phyloP scores from a whole-genome alignment of 2,113 vertebrate genomes.

The Motacilla tschutschensis region DNA sequence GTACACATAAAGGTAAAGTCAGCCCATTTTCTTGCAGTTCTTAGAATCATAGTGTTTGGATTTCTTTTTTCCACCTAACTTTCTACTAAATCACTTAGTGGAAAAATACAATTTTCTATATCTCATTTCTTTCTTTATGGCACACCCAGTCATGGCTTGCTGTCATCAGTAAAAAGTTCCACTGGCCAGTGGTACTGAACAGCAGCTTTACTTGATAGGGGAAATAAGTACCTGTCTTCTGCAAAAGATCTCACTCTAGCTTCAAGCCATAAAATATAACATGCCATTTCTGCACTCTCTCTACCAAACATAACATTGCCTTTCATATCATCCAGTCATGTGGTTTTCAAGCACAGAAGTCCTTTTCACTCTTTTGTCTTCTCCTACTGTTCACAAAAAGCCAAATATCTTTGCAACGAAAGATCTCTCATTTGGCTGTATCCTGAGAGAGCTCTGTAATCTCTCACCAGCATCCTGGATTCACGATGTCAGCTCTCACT shows the following conservation, averaged over 20 bases:
- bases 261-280: background rate
- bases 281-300: background rate
- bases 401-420: background rate
- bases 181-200: background rate
- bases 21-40: background rate
- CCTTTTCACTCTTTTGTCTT: background rate
- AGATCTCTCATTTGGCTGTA: background rate
- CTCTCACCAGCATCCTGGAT: background rate
- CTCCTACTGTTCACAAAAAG: background rate
- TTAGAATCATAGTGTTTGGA: background rate
- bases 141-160: background rate
- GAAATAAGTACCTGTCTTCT: background rate
- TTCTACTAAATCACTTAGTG: background rate
- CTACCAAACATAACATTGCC: background rate
- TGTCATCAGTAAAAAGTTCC: background rate
- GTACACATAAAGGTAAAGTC: background rate
- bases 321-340: background rate
- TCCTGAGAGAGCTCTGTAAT: background rate
- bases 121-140: background rate
- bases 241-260: background rate
- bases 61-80: background rate
- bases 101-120: background rate
- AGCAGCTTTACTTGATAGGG: background rate
- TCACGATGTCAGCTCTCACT: background rate
- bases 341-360: background rate